phyloP scores from a whole-genome alignment of 2,797 vertebrate genomes.

The Hydrolagus colliei region DNA sequence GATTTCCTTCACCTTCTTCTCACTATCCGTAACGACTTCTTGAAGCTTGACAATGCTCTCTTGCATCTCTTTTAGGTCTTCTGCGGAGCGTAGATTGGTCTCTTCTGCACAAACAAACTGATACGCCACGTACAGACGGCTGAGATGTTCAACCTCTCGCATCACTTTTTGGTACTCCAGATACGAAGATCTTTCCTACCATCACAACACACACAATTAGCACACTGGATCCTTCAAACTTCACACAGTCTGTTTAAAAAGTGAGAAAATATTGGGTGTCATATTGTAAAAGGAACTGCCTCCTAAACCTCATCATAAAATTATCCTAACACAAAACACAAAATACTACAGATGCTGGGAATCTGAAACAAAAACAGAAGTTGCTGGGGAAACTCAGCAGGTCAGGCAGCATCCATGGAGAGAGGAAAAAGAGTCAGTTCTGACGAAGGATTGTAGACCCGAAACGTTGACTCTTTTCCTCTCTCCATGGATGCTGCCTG shows the following conservation, averaged over 20 bases:
- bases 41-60: constrained; percentile 59
- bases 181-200: constrained; percentile 76
- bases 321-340: too few relatives aligned
- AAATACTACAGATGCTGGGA: too few relatives aligned
- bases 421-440: too few relatives aligned
- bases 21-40: constrained; percentile 62
- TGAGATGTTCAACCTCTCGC: constrained; percentile 76
- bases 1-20: constrained; percentile 65
- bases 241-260: too few relatives aligned
- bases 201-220: constrained; percentile 10
- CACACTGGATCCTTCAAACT: neutral
- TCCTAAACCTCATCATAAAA: too few relatives aligned
- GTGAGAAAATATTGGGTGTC: too few relatives aligned
- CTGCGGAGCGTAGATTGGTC: constrained; percentile 64
- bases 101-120: constrained; percentile 79
- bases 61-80: constrained; percentile 69
- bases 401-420: too few relatives aligned
- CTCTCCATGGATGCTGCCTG: too few relatives aligned
- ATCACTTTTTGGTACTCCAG: constrained; percentile 86
- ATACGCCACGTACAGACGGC: constrained; percentile 72
- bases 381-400: too few relatives aligned
- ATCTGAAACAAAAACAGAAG: too few relatives aligned
- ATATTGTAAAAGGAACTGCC: neutral
- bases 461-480: too few relatives aligned
- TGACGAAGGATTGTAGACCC: too few relatives aligned